Evolutionary conservation across 2,797 vertebrate species (phyloP), one percentile per base, ranked within the genome.

Genomic region (Meda fulgida): DNA sequence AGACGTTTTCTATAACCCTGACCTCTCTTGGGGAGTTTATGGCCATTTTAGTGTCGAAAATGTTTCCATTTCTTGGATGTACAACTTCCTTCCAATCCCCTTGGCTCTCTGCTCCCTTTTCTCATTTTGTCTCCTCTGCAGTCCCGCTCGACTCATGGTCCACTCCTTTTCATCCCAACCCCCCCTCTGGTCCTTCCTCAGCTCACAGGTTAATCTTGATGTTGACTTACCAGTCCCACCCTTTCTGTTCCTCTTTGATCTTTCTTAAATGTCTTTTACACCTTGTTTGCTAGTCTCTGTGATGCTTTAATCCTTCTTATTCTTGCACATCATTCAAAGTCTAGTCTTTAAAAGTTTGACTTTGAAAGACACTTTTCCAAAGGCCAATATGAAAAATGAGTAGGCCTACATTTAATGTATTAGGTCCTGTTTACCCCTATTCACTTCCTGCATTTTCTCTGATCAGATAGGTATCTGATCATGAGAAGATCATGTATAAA

Each of bases 41-140:
- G 43, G 84, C 70, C 69, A 85, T 73, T 80, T 73, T 73, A 53
- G 55, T 85, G 84, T 85, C 84, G 55, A 80, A 38, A 73, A 71
- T 73, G 78, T 85, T 85, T 80, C 78, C n/a, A 51, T 80, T 80
- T 63, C 18, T 63, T 85, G 84, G 77, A 85, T 80, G 84, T 72
- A 85, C 43, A 65, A 85, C 77, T 85, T 85, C 84, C 84, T 73
- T 51, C 19, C 83, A 71, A 34, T 85, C 55, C 55, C 40, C 46
- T 73, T 51, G 69, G 55, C 55, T 73, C 84, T 80, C 34, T 26
- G 66, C 67, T 84, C 75, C 51, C 46, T 78, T 26, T 40, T 63
- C 66, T 71, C 34, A 55, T 71, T 84, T 79, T 9, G 31, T 78
- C 66, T 78, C 7, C 16, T 65, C 60, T 53, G 16, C 60, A 58